These are phyloP conservation scores for Mylabris phalerata DNA, from an alignment of 1,140 invertebrate genomes.

Conservation along the genomic window DNA sequence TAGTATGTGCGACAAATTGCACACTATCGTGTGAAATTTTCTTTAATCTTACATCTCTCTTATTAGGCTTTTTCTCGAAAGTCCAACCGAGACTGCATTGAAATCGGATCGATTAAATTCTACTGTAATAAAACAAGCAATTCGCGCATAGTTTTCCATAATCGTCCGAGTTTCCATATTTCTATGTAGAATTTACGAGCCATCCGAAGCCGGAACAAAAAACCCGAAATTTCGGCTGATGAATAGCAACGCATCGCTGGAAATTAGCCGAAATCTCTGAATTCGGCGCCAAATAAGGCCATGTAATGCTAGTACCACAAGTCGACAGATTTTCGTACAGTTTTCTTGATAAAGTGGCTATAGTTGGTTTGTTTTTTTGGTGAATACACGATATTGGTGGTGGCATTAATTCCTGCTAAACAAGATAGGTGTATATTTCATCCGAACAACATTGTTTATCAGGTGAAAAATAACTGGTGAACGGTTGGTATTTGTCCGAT, in stretches of 20 bases:
- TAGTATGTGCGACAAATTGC: slow-evolving; percentile 22
- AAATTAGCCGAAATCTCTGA: slow-evolving; percentile 7
- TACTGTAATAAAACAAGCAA: too few relatives aligned
- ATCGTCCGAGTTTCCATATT: too few relatives aligned
- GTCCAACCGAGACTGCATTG: too few relatives aligned
- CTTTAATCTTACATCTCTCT: slow-evolving; percentile 13
- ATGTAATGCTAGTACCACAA: slow-evolving; percentile 6
- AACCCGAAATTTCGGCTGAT: background rate
- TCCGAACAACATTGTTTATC: slow-evolving; percentile 5
- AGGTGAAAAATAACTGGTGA: too few relatives aligned
- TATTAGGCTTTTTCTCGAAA: slow-evolving; percentile 4
- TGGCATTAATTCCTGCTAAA: slow-evolving; percentile 15
- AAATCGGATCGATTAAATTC: too few relatives aligned
- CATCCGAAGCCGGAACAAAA: too few relatives aligned
- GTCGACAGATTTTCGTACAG: slow-evolving; percentile 10
- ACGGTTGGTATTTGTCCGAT: too few relatives aligned
- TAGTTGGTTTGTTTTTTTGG: slow-evolving; percentile 8
- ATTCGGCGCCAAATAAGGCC: slow-evolving; percentile 9
- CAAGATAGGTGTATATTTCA: slow-evolving; percentile 17
- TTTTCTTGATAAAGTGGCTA: slow-evolving; percentile 17
- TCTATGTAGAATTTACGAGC: too few relatives aligned
- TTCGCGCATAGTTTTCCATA: too few relatives aligned
- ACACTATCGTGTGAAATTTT: slow-evolving; percentile 19
- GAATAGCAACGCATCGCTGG: slow-evolving; percentile 4
- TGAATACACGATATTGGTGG: background rate